Evolutionary conservation across 2,888 invertebrate genomes (phyloP).

Genomic region (Diarsia mendica): DNA sequence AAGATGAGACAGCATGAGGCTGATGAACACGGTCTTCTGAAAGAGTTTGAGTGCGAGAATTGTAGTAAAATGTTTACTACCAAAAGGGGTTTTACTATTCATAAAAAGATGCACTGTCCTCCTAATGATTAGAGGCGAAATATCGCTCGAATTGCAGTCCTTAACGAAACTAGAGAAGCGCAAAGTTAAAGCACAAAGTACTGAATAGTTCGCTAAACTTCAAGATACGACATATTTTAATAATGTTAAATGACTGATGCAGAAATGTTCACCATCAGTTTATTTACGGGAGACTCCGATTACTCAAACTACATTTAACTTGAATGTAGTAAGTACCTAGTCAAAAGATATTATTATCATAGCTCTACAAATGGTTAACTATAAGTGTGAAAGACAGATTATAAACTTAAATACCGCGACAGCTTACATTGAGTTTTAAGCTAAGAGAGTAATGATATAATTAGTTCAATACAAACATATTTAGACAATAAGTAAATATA

Average conservation of each 20-base stretch:
- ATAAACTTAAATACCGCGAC: not conserved
- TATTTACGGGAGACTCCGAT: not conserved
- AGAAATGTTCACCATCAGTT: not conserved
- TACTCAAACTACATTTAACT: not conserved
- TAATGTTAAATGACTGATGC: not conserved
- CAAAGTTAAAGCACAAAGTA: not conserved
- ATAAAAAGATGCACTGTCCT: conserved; percentile 47
- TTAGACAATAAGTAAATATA: not conserved
- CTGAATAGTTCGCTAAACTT: not conserved
- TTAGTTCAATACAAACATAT: too few species aligned
- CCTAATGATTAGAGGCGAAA: conserved; percentile 20
- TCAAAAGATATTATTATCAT: not conserved
- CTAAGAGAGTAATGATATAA: not conserved
- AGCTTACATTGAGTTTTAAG: not conserved
- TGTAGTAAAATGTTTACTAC: conserved; percentile 67
- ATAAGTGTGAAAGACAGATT: not conserved
- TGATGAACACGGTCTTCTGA: conserved; percentile 55
- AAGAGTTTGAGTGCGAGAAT: conserved; percentile 66
- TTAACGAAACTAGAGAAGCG: not conserved
- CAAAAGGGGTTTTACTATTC: conserved; percentile 28
- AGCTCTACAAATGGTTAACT: too few species aligned
- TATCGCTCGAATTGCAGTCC: not conserved
- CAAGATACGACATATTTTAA: not conserved
- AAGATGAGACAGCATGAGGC: conserved; percentile 64
- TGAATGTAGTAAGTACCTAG: too few species aligned